phyloP scores from a whole-genome alignment of 2,888 invertebrate species.

The Sesamia inferens region DNA sequence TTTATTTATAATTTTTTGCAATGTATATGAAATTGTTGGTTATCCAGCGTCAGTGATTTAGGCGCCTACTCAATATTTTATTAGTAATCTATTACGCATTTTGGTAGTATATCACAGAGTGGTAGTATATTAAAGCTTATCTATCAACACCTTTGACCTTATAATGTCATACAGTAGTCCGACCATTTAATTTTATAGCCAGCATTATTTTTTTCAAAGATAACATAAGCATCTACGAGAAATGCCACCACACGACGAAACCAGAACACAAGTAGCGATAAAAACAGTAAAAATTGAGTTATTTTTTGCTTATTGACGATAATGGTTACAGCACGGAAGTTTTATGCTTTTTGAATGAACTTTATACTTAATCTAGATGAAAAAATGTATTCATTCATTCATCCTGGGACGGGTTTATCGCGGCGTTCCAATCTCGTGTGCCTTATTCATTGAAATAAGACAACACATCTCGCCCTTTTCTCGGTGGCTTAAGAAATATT shows the following conservation, averaged over 20 bases:
- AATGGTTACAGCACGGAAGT: conserved; percentile 57
- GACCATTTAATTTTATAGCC: conserved; percentile 24
- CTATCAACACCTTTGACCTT: neutral
- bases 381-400: conserved; percentile 60
- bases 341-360: conserved; percentile 61
- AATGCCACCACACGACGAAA: conserved; percentile 35
- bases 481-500: conserved; percentile 50
- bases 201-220: conserved; percentile 29
- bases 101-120: neutral
- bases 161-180: conserved; percentile 9
- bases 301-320: conserved; percentile 58
- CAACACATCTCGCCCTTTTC: conserved; percentile 51
- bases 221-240: conserved; percentile 19
- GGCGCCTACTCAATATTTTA: neutral
- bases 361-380: conserved; percentile 63
- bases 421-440: conserved; percentile 63
- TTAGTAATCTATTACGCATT: neutral
- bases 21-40: neutral
- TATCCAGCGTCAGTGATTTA: neutral
- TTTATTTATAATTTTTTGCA: neutral
- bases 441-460: conserved; percentile 68
- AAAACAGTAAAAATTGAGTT: conserved; percentile 58
- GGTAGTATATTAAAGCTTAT: conserved; percentile 11
- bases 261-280: conserved; percentile 33
- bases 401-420: conserved; percentile 48